Evolutionary conservation across 2,113 vertebrate genomes (phyloP).

Genomic region (Meleagris gallopavo): DNA sequence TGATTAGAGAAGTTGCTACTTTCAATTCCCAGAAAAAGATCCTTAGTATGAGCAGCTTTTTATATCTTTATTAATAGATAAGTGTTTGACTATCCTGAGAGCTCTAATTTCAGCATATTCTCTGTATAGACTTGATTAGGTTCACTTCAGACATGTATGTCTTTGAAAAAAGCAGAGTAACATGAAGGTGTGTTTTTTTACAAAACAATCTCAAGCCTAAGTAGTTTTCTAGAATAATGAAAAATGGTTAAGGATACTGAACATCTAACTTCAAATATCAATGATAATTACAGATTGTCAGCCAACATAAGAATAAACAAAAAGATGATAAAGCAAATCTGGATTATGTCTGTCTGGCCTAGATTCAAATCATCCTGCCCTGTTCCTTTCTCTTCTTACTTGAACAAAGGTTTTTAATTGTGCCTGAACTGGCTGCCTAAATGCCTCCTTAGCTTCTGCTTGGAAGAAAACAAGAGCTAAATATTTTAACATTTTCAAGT

Average conservation of each 20-base stretch:
- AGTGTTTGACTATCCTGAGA: neutral
- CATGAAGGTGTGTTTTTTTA: neutral
- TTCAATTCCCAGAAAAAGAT: neutral
- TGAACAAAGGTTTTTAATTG: neutral
- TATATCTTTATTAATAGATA: neutral
- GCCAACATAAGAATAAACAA: neutral
- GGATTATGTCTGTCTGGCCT: slow-evolving; percentile 20
- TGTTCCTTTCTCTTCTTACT: neutral
- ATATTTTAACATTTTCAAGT: neutral
- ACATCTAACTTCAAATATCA: neutral
- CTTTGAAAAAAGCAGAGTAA: neutral
- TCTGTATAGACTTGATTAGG: neutral
- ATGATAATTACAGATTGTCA: neutral
- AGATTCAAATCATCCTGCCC: neutral
- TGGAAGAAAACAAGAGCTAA: neutral
- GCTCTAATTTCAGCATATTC: neutral
- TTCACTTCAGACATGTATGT: neutral
- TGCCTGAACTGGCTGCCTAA: neutral
- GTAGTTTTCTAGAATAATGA: neutral
- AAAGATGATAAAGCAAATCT: slow-evolving; percentile 13
- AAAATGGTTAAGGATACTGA: neutral
- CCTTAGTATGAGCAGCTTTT: neutral
- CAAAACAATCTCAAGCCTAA: neutral
- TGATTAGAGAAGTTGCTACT: neutral
- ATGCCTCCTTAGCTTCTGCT: neutral